Conservation (phyloP, 23 tunicate genomes). For the Ascidia mentula region DNA sequence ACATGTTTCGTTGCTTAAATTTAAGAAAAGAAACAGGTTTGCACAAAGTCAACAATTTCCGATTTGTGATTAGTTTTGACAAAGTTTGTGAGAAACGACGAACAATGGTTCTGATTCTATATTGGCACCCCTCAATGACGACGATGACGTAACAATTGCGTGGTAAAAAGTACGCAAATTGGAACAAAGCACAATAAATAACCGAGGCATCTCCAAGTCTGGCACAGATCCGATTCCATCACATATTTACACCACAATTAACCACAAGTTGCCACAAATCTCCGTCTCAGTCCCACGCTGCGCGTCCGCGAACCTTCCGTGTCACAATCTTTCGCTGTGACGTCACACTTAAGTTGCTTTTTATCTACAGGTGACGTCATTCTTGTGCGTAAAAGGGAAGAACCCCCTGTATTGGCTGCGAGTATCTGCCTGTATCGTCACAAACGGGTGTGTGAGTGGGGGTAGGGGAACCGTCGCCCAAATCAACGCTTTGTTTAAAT, state of each 20-base stretch:
- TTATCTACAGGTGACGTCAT: not conserved
- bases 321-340: not conserved
- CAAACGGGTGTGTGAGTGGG: conserved; percentile 21
- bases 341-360: not conserved
- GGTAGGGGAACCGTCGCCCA: conserved; percentile 18
- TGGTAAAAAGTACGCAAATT: not conserved
- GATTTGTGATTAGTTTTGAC: no score
- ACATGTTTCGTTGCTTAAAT: no score
- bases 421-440: not conserved
- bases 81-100: no score
- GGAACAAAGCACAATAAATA: not conserved
- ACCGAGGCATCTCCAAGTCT: not conserved
- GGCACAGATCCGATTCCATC: no score
- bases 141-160: not conserved
- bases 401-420: conserved; percentile 14
- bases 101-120: no score
- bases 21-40: no score
- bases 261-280: not conserved
- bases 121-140: no score
- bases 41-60: no score
- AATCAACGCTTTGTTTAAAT: conserved; percentile 16
- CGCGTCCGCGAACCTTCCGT: conserved; percentile 2
- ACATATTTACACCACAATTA: not conserved
- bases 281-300: not conserved
- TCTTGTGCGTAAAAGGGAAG: not conserved